Base-by-base conservation (phyloP, 1,140 invertebrate species). In the Mizuhopecten yessoensis region DNA sequence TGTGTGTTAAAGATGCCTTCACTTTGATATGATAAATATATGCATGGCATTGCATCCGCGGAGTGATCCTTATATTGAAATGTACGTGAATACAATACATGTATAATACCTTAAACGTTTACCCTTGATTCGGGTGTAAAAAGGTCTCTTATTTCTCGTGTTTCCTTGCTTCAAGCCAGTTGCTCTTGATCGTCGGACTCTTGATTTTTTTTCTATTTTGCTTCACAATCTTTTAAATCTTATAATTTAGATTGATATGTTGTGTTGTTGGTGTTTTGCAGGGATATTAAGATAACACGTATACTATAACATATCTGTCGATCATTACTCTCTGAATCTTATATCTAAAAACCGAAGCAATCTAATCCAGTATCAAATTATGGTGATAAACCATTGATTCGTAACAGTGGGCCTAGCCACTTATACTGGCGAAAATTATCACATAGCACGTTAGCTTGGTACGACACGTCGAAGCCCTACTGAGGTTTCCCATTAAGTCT, bases 331-430 rank as follows among this genome's bases (percentile, higher is more conserved):
- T 23, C 1, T 75, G 57, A 29, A 75, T 75, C 57, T n/a, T 5
- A 75, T 29, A 29, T n/a, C 57, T 75, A 3, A 75, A 75, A n/a
- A 3, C 0, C 1, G 29, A 29, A 29, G 29, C 29, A 75, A 75
- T 75, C 57, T 75, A 75, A 75, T 75, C 57, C 23, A 75, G 29
- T 75, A 75, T 75, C 23, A 75, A 75, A 75, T 29, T n/a, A n/a
- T 29, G 23, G n/a, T 75, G 57, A 75, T 45, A n/a, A 75, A 75
- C 57, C 57, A 75, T 75, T 75, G 23, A 75, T 75, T 75, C 57
- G 2, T 9, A 75, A 13, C 57, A 29, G 9, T 75, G 42, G 57
- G 9, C 57, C 57, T 29, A 29, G 57, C n/a, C 29, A 75, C 57
- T 75, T 75, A 17, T 29, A 75, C 15, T 29, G 57, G 1, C 2